Evolutionary conservation across 2,113 vertebrate species (phyloP).

Genomic region (Leiothrix lutea): DNA sequence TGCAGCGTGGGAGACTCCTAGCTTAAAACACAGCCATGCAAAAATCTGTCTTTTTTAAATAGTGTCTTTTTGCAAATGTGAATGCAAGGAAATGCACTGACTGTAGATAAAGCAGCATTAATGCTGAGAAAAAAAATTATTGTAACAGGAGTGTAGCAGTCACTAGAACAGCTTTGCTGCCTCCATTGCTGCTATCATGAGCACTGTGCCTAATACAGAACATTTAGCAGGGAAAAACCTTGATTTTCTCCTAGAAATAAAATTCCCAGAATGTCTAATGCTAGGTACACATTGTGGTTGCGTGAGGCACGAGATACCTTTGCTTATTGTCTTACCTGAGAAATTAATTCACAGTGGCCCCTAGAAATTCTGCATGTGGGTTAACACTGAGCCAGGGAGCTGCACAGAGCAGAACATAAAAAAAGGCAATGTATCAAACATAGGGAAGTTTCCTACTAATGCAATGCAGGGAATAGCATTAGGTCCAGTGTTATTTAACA

Average conservation of each 20-base stretch:
- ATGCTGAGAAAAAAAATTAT: neutral
- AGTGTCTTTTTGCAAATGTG: slow-evolving; percentile 48
- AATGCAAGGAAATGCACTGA: slow-evolving; percentile 38
- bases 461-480: slow-evolving; percentile 23
- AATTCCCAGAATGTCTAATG: neutral
- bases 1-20: slow-evolving; percentile 63
- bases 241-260: neutral
- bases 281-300: neutral
- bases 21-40: slow-evolving; percentile 9
- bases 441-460: slow-evolving; percentile 31
- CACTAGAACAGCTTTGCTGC: neutral
- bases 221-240: neutral
- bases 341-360: neutral
- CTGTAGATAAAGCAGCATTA: slow-evolving; percentile 46
- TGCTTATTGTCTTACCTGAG: neutral
- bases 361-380: neutral
- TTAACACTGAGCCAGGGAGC: neutral
- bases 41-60: slow-evolving; percentile 34
- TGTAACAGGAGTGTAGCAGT: neutral
- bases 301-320: neutral
- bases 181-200: neutral
- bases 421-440: slow-evolving; percentile 13
- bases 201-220: neutral
- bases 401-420: neutral
- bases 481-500: slow-evolving; percentile 57